Base-by-base conservation (phyloP, 2,113 vertebrate species). In the Craseonycteris thonglongyai region DNA sequence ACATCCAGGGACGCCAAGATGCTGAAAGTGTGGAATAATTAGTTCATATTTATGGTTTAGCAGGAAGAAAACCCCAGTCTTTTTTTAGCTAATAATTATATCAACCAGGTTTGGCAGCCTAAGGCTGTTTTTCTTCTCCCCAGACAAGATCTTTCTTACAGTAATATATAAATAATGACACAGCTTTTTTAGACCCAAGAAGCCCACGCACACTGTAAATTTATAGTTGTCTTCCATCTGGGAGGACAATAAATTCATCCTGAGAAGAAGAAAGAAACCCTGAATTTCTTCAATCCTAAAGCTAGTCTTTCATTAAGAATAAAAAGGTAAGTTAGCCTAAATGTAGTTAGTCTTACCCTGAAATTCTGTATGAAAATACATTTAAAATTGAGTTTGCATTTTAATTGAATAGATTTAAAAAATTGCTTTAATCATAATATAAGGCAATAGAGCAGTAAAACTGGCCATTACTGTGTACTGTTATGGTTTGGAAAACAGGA, bases 121-220 rank as follows among this genome's bases (percentile, higher is more conserved):
- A 6, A 61, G 90, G 78, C 79, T 96, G 69, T 96, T 97, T 95
- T 92, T 69, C 40, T 91, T 87, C 86, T 91, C n/a, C 47, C 54
- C 49, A 87, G 69, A 94, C 80, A 90, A 97, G 79, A 80, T 76
- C 92, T 96, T 89, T 90, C 76, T 85, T 94, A 92, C 88, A 90
- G 76, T 71, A 66, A 84, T 83, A 88, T 86, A 94, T 93, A 95
- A 96, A 97, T 88, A 93, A 96, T 94, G 54, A 18, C 92, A 82
- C 33, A 24, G 69, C 47, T 0, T 59, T 90, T 96, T 90, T 56
- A 89, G 49, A 56, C 26, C 68, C 63, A 56, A 24, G 45, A 74
- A 95, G 59, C 93, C 75, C 95, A 82, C 96, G 84, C 21, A n/a
- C 59, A 47, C 68, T 88, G 33, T 74, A 94, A 80, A 75, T 88